phyloP scores from a whole-genome alignment of 1,140 invertebrate species.

The Nomia melanderi region DNA sequence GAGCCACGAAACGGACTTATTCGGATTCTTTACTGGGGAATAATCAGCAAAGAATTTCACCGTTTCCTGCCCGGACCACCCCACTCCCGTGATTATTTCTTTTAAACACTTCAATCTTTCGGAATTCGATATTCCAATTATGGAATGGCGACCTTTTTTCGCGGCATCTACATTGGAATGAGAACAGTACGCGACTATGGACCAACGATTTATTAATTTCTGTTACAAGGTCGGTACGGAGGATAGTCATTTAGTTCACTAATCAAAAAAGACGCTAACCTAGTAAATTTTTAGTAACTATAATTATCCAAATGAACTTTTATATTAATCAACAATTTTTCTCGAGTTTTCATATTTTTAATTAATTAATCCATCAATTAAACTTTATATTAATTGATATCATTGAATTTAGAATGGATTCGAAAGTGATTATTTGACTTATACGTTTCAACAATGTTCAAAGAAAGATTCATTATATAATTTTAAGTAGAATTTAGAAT shows the following conservation, averaged over 20 bases:
- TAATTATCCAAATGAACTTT: neutral
- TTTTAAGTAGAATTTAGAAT: too few relatives aligned
- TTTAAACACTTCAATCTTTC: conserved; percentile 46
- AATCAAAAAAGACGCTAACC: neutral
- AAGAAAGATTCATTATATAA: neutral
- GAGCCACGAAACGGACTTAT: conserved; percentile 34
- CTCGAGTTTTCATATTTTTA: neutral
- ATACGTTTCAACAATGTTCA: too few relatives aligned
- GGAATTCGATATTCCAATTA: conserved; percentile 42
- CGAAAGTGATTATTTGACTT: neutral
- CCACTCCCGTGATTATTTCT: conserved; percentile 38
- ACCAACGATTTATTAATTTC: neutral
- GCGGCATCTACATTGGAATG: neutral
- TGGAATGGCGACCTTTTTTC: neutral
- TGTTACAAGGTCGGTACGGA: neutral
- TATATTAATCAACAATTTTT: neutral
- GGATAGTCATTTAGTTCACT: neutral
- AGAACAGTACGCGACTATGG: neutral
- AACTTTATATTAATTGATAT: neutral
- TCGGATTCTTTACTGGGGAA: conserved; percentile 34
- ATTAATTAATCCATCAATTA: neutral
- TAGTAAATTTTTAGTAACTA: too few relatives aligned
- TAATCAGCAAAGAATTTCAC: conserved; percentile 45
- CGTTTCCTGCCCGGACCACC: conserved; percentile 3
- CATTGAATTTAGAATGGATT: neutral